Evolutionary conservation across 2,797 vertebrate species (phyloP).

Genomic region (Numenius phaeopus): DNA sequence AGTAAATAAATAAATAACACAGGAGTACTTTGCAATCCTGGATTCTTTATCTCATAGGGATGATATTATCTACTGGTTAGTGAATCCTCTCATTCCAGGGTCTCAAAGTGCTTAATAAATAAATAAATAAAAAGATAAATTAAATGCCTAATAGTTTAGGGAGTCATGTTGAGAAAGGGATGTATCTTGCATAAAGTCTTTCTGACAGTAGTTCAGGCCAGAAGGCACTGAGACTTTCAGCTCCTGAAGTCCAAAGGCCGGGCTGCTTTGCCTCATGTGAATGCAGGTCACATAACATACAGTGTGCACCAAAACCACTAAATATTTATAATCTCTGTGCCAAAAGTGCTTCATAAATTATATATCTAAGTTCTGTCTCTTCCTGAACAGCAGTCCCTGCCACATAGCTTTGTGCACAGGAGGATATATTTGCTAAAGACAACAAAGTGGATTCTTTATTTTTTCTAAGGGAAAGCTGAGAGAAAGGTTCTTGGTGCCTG

Average conservation of each 20-base stretch:
- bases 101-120: not conserved
- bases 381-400: not conserved
- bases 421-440: not conserved
- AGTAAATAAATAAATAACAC: not conserved
- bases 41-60: not conserved
- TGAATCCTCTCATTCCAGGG: not conserved
- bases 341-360: not conserved
- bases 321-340: not conserved
- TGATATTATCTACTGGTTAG: not conserved
- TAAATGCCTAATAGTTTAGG: not conserved
- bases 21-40: not conserved
- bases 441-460: not conserved
- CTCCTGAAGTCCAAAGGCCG: not conserved
- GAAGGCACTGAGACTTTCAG: not conserved
- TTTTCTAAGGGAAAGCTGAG: not conserved
- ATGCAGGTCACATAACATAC: not conserved
- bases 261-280: not conserved
- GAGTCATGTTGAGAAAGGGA: not conserved
- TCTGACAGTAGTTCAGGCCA: not conserved
- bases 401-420: not conserved
- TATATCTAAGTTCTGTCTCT: not conserved
- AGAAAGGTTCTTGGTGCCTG: not conserved
- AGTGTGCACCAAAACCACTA: not conserved
- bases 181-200: not conserved
- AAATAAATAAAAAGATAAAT: not conserved